A percentile compares a stretch with the other conserved stretches of the same genome.
Evolutionary conservation across 2,797 vertebrate genomes (phyloP).

Genomic region (Monodelphis domestica): DNA sequence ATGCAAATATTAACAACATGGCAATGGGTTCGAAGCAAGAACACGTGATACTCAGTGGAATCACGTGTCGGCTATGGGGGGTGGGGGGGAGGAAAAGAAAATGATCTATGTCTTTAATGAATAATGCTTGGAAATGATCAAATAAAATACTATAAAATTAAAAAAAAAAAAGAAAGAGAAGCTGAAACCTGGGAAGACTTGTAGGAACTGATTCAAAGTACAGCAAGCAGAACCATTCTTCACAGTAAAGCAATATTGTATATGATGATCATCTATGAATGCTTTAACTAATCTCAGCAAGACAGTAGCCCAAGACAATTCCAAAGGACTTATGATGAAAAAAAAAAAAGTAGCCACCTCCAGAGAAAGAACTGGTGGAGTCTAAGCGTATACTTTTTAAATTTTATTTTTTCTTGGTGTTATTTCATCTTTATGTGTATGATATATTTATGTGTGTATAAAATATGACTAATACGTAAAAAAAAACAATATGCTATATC

Average conservation of each 20-base stretch:
- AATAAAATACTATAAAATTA: too few relatives aligned
- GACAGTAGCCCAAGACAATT: background rate
- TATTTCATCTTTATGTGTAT: too few relatives aligned
- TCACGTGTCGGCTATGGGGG: too few relatives aligned
- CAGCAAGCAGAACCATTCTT: background rate
- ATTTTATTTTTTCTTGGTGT: background rate
- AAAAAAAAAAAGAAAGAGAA: too few relatives aligned
- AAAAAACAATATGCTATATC: too few relatives aligned
- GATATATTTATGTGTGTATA: too few relatives aligned
- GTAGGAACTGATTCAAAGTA: background rate
- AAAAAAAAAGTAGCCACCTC: background rate
- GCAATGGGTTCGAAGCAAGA: too few relatives aligned
- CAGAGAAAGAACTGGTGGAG: background rate
- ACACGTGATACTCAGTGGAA: too few relatives aligned
- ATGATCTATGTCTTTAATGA: too few relatives aligned
- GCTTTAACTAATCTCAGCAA: background rate
- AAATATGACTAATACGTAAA: background rate
- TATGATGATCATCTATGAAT: background rate
- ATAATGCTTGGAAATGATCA: too few relatives aligned
- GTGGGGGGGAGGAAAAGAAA: too few relatives aligned
- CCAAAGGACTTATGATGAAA: background rate
- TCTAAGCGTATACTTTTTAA: background rate
- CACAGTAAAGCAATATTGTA: background rate
- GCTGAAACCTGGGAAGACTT: background rate
- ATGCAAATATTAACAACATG: too few relatives aligned